Evolutionary conservation across 2,113 vertebrate genomes (phyloP).

Genomic region (Gulo gulo): DNA sequence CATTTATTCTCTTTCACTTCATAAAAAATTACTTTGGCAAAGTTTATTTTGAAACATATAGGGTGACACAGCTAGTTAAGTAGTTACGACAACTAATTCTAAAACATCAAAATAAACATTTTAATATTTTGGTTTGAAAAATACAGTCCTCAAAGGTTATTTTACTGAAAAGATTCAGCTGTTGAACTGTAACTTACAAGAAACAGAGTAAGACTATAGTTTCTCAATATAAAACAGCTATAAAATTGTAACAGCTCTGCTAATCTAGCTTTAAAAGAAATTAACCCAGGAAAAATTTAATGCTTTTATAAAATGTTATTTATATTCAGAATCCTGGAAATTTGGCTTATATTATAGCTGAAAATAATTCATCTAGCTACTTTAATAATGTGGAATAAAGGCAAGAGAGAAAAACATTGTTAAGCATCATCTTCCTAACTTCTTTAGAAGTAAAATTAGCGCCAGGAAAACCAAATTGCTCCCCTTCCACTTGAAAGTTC

Average conservation of each 20-base stretch:
- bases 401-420: slow-evolving; percentile 21
- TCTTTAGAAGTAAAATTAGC: slow-evolving; percentile 24
- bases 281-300: slow-evolving; percentile 12
- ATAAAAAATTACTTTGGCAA: slow-evolving; percentile 4
- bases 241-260: slow-evolving; percentile 3
- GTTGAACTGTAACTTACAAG: neutral
- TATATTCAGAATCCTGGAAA: slow-evolving; percentile 6
- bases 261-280: neutral
- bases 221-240: neutral
- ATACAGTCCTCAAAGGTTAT: neutral
- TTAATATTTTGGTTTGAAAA: slow-evolving; percentile 43
- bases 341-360: neutral
- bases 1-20: neutral
- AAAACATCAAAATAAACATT: slow-evolving; percentile 49
- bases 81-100: neutral
- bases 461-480: slow-evolving; percentile 41
- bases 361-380: neutral
- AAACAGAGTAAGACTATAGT: neutral
- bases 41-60: slow-evolving; percentile 20
- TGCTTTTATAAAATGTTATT: slow-evolving; percentile 8
- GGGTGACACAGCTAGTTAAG: neutral
- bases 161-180: slow-evolving; percentile 51
- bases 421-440: slow-evolving; percentile 11
- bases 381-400: neutral
- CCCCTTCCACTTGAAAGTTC: slow-evolving; percentile 14